Percentiles rank a stretch among this genome's conserved stretches.
These are phyloP conservation scores for Acridotheres tristis DNA, from an alignment of 2,797 vertebrate genomes.

Conservation along the genomic window DNA sequence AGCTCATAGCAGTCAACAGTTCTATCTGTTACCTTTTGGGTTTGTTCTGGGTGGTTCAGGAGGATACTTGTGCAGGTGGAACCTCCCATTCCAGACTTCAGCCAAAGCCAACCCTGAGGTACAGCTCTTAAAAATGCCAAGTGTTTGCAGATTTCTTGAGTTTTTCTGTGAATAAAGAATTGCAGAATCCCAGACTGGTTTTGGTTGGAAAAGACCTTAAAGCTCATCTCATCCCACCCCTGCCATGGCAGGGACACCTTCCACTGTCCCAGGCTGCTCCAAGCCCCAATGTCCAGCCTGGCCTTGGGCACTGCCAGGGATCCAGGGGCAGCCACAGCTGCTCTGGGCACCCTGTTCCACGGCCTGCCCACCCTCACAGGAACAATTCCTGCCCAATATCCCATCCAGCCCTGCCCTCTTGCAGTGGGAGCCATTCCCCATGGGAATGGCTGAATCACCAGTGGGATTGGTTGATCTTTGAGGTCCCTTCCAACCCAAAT, in stretches of 20 bases:
- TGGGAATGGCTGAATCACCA: not conserved
- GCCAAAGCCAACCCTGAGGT: not conserved
- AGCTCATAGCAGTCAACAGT: not conserved
- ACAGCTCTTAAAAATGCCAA: not conserved
- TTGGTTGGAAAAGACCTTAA: not conserved
- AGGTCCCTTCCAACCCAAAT: not conserved
- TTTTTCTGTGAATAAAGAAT: not conserved
- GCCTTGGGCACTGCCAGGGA: not conserved
- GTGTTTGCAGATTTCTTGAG: not conserved
- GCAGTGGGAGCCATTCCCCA: not conserved
- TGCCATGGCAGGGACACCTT: not conserved
- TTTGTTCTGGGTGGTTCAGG: not conserved
- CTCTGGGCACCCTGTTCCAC: not conserved
- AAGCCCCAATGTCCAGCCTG: accelerated
- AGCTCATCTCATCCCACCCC: accelerated
- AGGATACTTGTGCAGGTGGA: not conserved
- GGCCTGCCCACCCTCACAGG: accelerated
- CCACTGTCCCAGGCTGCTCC: not conserved
- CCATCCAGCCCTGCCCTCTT: accelerated
- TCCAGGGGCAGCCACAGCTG: not conserved
- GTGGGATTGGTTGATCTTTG: not conserved
- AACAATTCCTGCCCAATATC: not conserved
- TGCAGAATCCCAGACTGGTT: not conserved
- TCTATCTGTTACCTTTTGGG: not conserved
- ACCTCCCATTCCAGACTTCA: not conserved